These are phyloP conservation scores for Echinometra lucunter DNA, from an alignment of 53 echinoderm and acorn worm species.

Conservation along the genomic window DNA sequence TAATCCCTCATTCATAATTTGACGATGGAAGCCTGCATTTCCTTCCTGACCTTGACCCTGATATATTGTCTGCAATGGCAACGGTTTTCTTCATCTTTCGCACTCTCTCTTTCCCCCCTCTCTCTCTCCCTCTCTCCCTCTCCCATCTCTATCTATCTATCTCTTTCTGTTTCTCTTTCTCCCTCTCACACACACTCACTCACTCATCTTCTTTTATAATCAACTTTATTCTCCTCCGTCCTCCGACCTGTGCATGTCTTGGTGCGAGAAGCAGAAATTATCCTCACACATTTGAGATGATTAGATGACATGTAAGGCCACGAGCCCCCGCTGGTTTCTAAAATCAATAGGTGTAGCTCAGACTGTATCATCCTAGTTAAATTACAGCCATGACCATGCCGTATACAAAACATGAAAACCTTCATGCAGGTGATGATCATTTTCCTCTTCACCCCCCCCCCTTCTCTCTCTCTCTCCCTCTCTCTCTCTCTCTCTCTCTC, in stretches of 20 bases:
- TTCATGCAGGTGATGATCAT: no score
- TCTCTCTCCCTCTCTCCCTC: neutral
- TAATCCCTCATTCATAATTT: constrained; percentile 22
- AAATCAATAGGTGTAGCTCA: neutral
- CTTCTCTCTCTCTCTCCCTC: neutral
- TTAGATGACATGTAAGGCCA: neutral
- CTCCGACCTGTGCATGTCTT: neutral
- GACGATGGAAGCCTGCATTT: constrained; percentile 45
- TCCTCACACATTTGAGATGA: constrained; percentile 4
- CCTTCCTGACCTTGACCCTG: constrained; percentile 62
- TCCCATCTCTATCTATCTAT: neutral
- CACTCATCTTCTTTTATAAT: neutral
- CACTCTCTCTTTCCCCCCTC: neutral
- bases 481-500: neutral
- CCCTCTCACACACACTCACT: constrained; percentile 6
- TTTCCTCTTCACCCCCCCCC: neutral
- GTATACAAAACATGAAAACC: no score
- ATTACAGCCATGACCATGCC: no score
- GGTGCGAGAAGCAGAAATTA: neutral
- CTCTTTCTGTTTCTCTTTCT: constrained; percentile 38
- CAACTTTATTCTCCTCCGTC: neutral
- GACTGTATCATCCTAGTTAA: neutral
- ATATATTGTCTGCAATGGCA: neutral
- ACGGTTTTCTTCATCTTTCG: neutral
- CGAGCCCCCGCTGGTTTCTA: neutral